A percentile compares a stretch with the other conserved stretches of the same genome.
These are phyloP conservation scores for Neogobius melanostomus DNA, from an alignment of 2,113 vertebrate species.

Conservation along the genomic window DNA sequence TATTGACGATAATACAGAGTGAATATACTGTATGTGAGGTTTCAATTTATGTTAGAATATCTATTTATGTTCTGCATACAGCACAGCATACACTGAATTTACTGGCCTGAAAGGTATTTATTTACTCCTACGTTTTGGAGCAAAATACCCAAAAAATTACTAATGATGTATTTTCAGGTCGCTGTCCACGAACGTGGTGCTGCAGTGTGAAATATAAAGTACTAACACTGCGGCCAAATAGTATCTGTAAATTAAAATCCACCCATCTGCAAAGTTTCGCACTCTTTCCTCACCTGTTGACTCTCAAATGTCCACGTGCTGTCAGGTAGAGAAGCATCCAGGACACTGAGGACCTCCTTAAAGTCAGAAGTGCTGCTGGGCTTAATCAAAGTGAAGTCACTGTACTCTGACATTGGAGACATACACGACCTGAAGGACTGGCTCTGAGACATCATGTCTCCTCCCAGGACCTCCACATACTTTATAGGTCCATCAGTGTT, in stretches of 20 bases:
- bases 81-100: too few species aligned
- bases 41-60: too few species aligned
- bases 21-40: too few species aligned
- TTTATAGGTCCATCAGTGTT: conserved; percentile 77
- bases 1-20: too few species aligned
- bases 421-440: conserved; percentile 75
- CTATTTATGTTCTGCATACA: too few species aligned
- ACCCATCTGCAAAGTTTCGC: background rate
- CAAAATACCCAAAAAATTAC: background rate
- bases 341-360: conserved; percentile 61
- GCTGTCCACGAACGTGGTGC: conserved; percentile 50
- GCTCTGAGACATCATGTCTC: conserved; percentile 68
- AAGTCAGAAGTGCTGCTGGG: conserved; percentile 67
- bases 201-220: conserved; percentile 30
- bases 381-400: conserved; percentile 77
- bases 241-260: too few species aligned
- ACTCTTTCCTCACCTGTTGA: conserved; percentile 59
- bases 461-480: conserved; percentile 76
- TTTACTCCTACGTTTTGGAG: too few species aligned
- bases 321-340: conserved; percentile 70
- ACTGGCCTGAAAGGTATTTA: too few species aligned
- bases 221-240: background rate
- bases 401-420: conserved; percentile 74
- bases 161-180: background rate
- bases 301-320: conserved; percentile 71